phyloP scores from a whole-genome alignment of 2,113 vertebrate species.

The Mobula birostris region DNA sequence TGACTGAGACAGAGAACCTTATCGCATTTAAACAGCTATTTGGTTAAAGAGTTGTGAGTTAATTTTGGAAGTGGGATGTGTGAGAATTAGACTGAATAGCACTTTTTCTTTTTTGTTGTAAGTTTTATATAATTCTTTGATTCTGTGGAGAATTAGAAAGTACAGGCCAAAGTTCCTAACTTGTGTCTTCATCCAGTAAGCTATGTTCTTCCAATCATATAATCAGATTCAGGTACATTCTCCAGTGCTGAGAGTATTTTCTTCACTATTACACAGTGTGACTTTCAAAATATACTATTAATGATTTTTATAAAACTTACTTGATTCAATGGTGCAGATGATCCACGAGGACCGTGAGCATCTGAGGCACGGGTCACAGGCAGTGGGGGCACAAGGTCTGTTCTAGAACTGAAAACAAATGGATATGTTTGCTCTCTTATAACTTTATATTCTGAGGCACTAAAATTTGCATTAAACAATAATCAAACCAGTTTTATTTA shows the following conservation, averaged over 20 bases:
- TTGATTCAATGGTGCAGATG: slow-evolving; percentile 39
- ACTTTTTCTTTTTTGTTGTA: too few relatives aligned
- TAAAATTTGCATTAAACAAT: not conserved
- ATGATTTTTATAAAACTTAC: not conserved
- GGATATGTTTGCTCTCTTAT: not conserved
- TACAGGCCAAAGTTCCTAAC: not conserved
- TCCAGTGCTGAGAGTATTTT: not conserved
- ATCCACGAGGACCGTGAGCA: slow-evolving; percentile 49
- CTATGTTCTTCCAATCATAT: not conserved
- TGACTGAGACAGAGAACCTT: too few relatives aligned
- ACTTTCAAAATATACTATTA: not conserved
- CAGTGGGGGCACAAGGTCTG: slow-evolving; percentile 71
- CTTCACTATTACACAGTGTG: not conserved
- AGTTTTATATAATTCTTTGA: too few relatives aligned
- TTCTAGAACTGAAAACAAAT: slow-evolving; percentile 56
- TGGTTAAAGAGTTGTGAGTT: too few relatives aligned
- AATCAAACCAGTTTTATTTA: slow-evolving; percentile 13
- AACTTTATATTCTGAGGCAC: not conserved
- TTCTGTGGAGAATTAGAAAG: not conserved
- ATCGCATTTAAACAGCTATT: too few relatives aligned
- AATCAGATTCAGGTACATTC: not conserved
- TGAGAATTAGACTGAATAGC: too few relatives aligned
- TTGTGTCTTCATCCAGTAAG: not conserved
- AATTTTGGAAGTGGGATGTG: too few relatives aligned
- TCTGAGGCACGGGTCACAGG: slow-evolving; percentile 71